These are phyloP conservation scores for Apantesis nais DNA, from an alignment of 2,888 invertebrate genomes.

Conservation along the genomic window DNA sequence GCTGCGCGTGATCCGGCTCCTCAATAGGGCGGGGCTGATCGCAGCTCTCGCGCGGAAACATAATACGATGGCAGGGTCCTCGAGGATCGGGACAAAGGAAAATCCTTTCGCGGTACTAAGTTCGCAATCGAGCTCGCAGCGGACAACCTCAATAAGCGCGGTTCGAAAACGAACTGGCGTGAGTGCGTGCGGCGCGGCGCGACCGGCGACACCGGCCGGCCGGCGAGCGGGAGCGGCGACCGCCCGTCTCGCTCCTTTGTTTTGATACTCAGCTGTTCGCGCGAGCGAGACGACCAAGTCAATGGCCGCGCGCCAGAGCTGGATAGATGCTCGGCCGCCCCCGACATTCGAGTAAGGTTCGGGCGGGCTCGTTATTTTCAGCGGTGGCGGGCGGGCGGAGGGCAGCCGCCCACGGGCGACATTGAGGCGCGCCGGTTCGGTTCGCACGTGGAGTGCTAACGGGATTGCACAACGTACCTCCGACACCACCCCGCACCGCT, in stretches of 20 bases:
- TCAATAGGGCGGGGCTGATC: slow-evolving; percentile 78
- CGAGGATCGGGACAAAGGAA: slow-evolving; percentile 83
- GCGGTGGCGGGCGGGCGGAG: slow-evolving; percentile 67
- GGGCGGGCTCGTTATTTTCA: slow-evolving; percentile 70
- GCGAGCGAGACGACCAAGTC: slow-evolving; percentile 61
- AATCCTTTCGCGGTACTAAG: slow-evolving; percentile 82
- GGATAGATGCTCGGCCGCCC: slow-evolving; percentile 56
- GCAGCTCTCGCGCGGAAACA: slow-evolving; percentile 81
- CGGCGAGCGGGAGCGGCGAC: slow-evolving; percentile 83
- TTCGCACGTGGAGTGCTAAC: slow-evolving; percentile 82
- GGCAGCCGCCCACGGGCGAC: slow-evolving; percentile 80
- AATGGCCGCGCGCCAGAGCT: slow-evolving; percentile 63
- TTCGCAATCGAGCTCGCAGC: slow-evolving; percentile 75
- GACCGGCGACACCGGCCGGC: slow-evolving; percentile 81
- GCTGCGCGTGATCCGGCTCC: slow-evolving; percentile 78
- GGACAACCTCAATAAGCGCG: slow-evolving; percentile 78
- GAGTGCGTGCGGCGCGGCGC: slow-evolving; percentile 66
- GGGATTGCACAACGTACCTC: slow-evolving; percentile 83
- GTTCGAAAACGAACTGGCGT: slow-evolving; percentile 82
- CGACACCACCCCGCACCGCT: slow-evolving; percentile 39
- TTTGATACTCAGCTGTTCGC: slow-evolving; percentile 85
- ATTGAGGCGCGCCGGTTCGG: slow-evolving; percentile 80
- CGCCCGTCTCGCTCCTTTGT: slow-evolving; percentile 84
- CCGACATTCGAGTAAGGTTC: slow-evolving; percentile 58
- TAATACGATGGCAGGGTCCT: slow-evolving; percentile 83